These are phyloP conservation scores for Cephalopholis sonnerati DNA, from an alignment of 2,113 vertebrate genomes.

Conservation along the genomic window DNA sequence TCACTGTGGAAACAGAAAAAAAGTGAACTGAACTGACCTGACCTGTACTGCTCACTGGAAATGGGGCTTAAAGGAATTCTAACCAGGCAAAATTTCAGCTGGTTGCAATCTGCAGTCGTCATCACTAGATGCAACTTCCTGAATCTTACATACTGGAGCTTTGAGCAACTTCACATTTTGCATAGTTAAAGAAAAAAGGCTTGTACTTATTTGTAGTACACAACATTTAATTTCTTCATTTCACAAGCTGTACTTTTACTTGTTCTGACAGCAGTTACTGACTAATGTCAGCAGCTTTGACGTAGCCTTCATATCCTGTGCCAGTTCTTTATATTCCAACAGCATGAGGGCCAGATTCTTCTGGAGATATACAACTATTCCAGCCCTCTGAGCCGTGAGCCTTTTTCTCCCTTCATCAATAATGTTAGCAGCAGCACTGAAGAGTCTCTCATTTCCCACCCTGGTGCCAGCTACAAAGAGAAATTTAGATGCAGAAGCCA, in stretches of 20 bases:
- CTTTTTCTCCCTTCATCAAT: slow-evolving; percentile 47
- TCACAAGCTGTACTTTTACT: neutral
- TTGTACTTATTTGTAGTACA: neutral
- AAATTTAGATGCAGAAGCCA: slow-evolving; percentile 55
- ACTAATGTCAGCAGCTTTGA: neutral
- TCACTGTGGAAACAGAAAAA: no score
- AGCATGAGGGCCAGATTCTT: slow-evolving; percentile 12
- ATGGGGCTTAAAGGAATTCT: no score
- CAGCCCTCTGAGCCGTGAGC: slow-evolving; percentile 9
- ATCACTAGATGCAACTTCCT: no score
- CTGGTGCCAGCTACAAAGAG: slow-evolving; percentile 54
- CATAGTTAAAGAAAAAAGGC: neutral
- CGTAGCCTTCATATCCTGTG: neutral
- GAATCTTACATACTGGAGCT: no score
- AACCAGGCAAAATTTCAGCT: no score
- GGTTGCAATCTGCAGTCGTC: no score
- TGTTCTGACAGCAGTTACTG: neutral
- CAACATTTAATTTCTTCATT: neutral
- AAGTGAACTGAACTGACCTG: no score
- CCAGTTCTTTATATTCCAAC: neutral
- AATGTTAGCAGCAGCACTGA: slow-evolving; percentile 18
- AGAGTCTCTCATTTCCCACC: slow-evolving; percentile 40
- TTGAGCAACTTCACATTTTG: neutral
- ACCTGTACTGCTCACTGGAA: no score
- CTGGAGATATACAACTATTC: slow-evolving; percentile 7